Evolutionary conservation across 1,140 invertebrate genomes (phyloP), one percentile per base, ranked within the genome.

Genomic region (Araneus ventricosus): DNA sequence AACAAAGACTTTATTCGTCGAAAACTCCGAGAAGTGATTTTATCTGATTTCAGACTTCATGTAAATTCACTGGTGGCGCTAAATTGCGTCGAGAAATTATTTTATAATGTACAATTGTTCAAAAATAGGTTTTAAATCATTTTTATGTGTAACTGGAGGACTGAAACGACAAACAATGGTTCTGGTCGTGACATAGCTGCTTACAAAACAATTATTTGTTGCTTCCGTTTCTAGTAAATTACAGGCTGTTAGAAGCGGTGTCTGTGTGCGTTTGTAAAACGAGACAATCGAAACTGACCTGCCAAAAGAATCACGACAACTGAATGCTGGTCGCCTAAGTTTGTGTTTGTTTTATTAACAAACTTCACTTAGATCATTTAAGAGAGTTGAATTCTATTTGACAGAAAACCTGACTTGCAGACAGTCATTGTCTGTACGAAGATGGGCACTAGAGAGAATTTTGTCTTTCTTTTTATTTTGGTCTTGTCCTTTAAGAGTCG

Each of bases 191-290:
- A 75, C 70, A 37, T 37, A 75, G 70, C 70, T 75, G 70, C 70
- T 75, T 75, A 75, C 70, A 75, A 75, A 75, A 75, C 70, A 75
- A 75, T 75, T 75, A 75, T 75, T 75, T 75, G 70, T 75, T 75
- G 70, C 70, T 75, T 75, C 70, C 70, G 70, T 75, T 75, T 75
- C 70, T 30, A 75, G 70, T 75, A 75, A 75, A 75, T 75, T 75
- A 75, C 70, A 20, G 30, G 34, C 70, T 34, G 30, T 75, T 75
- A 34, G 70, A 27, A 75, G 70, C 70, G 70, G 70, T 34, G 70
- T 75, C 70, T 75, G 17, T 75, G 30, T 34, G 34, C 20, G 34
- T 75, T 75, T 4, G 30, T 34, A 75, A 75, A 34, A 10, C 34
- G 17, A 75, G 30, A 75, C 70, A 75, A 75, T 75, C 6, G 70